Evolutionary conservation across 23 tunicate genomes (phyloP), one percentile per base, ranked within the genome.

Genomic region (Corella eumyota): DNA sequence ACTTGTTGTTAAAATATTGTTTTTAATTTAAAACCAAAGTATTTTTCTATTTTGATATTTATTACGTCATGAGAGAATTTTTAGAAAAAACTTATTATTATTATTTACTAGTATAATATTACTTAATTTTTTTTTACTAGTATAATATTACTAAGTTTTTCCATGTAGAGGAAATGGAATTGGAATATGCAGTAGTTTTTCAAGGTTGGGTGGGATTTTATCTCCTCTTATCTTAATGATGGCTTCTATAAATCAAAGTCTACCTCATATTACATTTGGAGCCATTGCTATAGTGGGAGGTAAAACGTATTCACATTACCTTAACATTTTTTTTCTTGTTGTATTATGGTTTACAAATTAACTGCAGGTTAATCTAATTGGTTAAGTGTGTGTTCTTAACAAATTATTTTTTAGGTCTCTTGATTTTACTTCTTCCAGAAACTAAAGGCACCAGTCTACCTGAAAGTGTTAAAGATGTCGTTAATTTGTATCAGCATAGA

Each of bases 91-190:
- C n/a, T n/a, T n/a, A n/a, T n/a, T n/a, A n/a, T n/a, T n/a, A n/a
- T n/a, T n/a, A n/a, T n/a, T n/a, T n/a, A n/a, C n/a, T n/a, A n/a
- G n/a, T n/a, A n/a, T n/a, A n/a, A n/a, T n/a, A n/a, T n/a, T n/a
- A n/a, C n/a, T n/a, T n/a, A n/a, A n/a, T n/a, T n/a, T n/a, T n/a
- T n/a, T n/a, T n/a, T n/a, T n/a, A n/a, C n/a, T n/a, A n/a, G n/a
- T n/a, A n/a, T n/a, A n/a, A n/a, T n/a, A n/a, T n/a, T n/a, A n/a
- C n/a, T n/a, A n/a, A n/a, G n/a, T n/a, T n/a, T n/a, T n/a, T n/a
- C n/a, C n/a, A n/a, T n/a, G n/a, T 57, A 85, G 95, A 27, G 95
- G 95, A 24, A 85, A 76, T 46, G 95, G 95, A 1, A 48, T 85
- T 13, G 95, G 95, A 21, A 38, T 77, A 25, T 85, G 95, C 58